Evolutionary conservation across 2,888 invertebrate species (phyloP), one percentile per base, ranked within the genome.

Genomic region (Iselma pallidipennis): DNA sequence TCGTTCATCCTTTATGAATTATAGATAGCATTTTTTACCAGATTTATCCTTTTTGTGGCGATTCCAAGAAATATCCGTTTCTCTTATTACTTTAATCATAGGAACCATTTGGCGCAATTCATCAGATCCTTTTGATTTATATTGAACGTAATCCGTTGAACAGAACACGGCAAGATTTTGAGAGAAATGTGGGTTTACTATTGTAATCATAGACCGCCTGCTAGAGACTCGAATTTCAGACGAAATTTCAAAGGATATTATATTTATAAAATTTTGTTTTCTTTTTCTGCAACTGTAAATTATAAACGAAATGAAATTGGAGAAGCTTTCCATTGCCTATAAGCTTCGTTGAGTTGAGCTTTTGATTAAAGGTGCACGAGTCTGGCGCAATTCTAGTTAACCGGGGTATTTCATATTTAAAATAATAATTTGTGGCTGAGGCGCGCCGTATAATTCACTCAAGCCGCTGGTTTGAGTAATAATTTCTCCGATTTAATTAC

Each of bases 31-130:
- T 79, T 78, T 80, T 79, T 79, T 77, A 75, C 72, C 73, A 75
- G 76, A 75, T 78, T 77, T 77, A 76, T 77, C 75, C 74, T 76
- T 77, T 77, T 74, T 72, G 71, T 71, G 71, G 69, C 66, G 70
- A 69, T 72, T 67, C 68, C 70, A 73, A 76, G 74, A 75, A 74
- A 75, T 74, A 75, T 75, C 76, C 77, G 78, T 77, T 77, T 79
- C 74, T 77, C 75, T 81, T 81, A 82, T 82, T 81, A 80, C 81
- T 81, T 80, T 81, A 82, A 82, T 81, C 81, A 82, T 81, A 78
- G 78, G 77, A 78, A 76, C 79, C 81, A 81, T 82, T 82, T 81
- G 80, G 79, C 75, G 76, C 80, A 77, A 82, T 81, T 80, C 78
- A 79, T 82, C 81, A 79, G 75, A 68, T 68, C 69, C 71, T 69